Conservation (phyloP, 2,113 vertebrate species). For the Scomber colias region DNA sequence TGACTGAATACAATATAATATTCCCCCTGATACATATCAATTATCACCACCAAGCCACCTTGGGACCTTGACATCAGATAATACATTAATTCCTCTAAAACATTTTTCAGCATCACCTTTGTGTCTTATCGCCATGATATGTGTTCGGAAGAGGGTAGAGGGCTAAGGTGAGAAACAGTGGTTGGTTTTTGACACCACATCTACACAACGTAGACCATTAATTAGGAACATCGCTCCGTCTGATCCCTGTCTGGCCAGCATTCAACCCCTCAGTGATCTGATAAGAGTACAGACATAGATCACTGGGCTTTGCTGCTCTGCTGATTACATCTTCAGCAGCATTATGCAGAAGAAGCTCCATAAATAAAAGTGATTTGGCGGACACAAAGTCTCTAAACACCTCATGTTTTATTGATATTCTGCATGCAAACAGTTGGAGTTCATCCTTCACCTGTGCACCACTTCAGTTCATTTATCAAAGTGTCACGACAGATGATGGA, state of each 20-base stretch:
- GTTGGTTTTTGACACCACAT: constrained; percentile 10
- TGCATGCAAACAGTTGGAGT: constrained; percentile 36
- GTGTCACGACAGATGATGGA: constrained; percentile 25
- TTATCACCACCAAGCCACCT: constrained; percentile 42
- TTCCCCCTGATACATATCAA: constrained; percentile 33
- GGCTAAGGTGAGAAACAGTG: neutral
- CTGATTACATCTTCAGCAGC: constrained; percentile 74
- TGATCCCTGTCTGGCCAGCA: neutral
- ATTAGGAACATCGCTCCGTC: constrained; percentile 38
- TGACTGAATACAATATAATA: constrained; percentile 9
- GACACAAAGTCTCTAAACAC: constrained; percentile 54
- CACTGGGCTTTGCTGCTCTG: constrained; percentile 41
- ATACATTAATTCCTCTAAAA: constrained; percentile 29
- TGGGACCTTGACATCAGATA: constrained; percentile 19
- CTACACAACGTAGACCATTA: constrained; percentile 27
- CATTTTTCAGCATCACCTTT: constrained; percentile 33
- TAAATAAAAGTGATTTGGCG: constrained; percentile 60
- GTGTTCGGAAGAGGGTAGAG: constrained; percentile 1
- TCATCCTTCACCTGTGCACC: constrained; percentile 20
- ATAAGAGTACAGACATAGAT: constrained; percentile 62
- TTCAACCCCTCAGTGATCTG: constrained; percentile 42
- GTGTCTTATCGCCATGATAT: neutral
- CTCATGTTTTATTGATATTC: constrained; percentile 77
- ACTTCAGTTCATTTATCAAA: constrained; percentile 34
- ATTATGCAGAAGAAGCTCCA: constrained; percentile 66